These are phyloP conservation scores for Epizoanthus scotinus DNA, from an alignment of 92 coral and sea anemone genomes.

Conservation along the genomic window DNA sequence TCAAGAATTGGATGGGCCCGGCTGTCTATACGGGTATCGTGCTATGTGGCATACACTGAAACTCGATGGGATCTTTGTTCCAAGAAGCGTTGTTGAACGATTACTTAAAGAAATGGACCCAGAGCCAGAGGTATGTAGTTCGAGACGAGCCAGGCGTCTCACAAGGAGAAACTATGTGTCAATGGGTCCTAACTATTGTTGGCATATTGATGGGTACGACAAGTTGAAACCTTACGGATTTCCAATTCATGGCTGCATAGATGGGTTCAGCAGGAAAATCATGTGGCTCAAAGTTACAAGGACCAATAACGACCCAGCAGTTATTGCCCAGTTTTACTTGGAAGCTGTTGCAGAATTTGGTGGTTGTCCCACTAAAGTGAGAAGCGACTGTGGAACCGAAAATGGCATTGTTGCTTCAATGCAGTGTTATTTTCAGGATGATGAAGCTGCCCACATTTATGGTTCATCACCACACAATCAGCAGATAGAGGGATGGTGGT, in stretches of 20 bases:
- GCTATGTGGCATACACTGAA: slow-evolving; percentile 31
- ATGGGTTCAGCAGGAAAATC: slow-evolving; percentile 23
- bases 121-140: background rate
- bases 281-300: slow-evolving; percentile 1
- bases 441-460: slow-evolving; percentile 38
- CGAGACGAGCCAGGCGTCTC: slow-evolving; percentile 2
- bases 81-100: slow-evolving; percentile 25
- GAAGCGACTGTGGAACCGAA: slow-evolving; percentile 30
- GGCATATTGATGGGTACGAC: slow-evolving; percentile 10
- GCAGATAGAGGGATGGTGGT: slow-evolving; percentile 45
- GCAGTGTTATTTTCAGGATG: slow-evolving; percentile 18
- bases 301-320: slow-evolving; percentile 6
- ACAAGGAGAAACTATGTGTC: slow-evolving; percentile 1
- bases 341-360: slow-evolving; percentile 3
- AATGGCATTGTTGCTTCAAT: slow-evolving; percentile 33
- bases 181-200: slow-evolving; percentile 13
- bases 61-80: slow-evolving; percentile 12
- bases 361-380: slow-evolving; percentile 4
- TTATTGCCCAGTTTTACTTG: slow-evolving; percentile 14
- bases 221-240: slow-evolving; percentile 16
- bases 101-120: slow-evolving; percentile 10
- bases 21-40: slow-evolving; percentile 16
- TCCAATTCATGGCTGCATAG: too few relatives aligned
- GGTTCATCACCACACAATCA: slow-evolving; percentile 49
- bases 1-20: slow-evolving; percentile 28